phyloP scores from a whole-genome alignment of 2,888 invertebrate species.

The Leucophenga maculata region DNA sequence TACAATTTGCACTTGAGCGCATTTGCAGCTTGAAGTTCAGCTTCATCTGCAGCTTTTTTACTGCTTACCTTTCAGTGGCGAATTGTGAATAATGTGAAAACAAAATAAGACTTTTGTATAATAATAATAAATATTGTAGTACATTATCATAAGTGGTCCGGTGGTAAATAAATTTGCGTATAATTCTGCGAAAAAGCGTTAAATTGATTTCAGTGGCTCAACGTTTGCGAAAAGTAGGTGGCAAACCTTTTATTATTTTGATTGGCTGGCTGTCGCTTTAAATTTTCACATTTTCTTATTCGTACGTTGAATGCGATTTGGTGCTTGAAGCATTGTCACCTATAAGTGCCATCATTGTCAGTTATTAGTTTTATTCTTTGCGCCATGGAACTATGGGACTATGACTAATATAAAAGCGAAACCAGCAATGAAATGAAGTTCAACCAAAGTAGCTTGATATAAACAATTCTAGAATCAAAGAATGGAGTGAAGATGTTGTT shows the following conservation, averaged over 20 bases:
- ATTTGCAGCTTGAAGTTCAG: conserved; percentile 38
- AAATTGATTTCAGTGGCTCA: conserved; percentile 15
- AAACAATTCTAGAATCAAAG: too few relatives aligned
- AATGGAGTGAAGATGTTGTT: too few relatives aligned
- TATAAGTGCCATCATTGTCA: not conserved
- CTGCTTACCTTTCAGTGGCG: not conserved
- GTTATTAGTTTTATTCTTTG: not conserved
- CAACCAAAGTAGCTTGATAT: too few relatives aligned
- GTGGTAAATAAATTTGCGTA: conserved; percentile 14
- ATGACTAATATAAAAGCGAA: too few relatives aligned
- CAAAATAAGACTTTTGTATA: not conserved
- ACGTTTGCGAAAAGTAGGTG: not conserved
- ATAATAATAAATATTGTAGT: conserved; percentile 36
- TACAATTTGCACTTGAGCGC: conserved; percentile 52
- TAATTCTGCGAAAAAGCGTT: not conserved
- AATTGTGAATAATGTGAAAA: conserved; percentile 43
- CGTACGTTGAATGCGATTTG: not conserved
- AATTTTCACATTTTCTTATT: too few relatives aligned
- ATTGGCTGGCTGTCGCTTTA: not conserved
- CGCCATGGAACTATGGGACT: not conserved
- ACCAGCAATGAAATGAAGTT: too few relatives aligned
- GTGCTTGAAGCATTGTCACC: not conserved
- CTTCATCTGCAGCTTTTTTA: too few relatives aligned
- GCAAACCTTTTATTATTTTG: not conserved
- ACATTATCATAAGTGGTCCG: conserved; percentile 57